These are phyloP conservation scores for Diplodus sargus DNA, from an alignment of 2,797 vertebrate species.

Conservation along the genomic window DNA sequence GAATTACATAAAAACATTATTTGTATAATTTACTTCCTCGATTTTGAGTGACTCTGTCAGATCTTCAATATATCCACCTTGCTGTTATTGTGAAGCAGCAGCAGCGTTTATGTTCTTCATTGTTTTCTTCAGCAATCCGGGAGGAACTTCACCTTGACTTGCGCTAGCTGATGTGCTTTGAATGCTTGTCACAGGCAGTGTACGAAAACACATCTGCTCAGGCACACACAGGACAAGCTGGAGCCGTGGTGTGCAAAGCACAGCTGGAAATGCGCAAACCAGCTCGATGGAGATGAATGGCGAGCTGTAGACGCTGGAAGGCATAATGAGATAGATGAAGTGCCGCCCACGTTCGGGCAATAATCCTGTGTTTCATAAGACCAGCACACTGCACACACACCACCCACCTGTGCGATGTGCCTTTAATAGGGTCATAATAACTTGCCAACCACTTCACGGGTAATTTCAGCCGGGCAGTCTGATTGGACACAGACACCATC, in stretches of 20 bases:
- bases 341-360: slow-evolving; percentile 12
- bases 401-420: slow-evolving; percentile 34
- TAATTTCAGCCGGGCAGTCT: slow-evolving; percentile 54
- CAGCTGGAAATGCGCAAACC: background rate
- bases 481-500: slow-evolving; percentile 60
- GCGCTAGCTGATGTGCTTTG: background rate
- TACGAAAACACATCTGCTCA: background rate
- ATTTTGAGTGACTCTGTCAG: background rate
- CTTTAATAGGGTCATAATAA: slow-evolving; percentile 62
- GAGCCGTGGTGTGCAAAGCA: background rate
- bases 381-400: slow-evolving; percentile 2
- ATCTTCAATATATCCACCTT: too few species aligned
- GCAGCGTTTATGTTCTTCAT: background rate
- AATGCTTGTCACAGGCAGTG: background rate
- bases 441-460: slow-evolving; percentile 46
- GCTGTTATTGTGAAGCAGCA: too few species aligned
- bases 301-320: slow-evolving; percentile 1
- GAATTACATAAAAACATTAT: too few species aligned
- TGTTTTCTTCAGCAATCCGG: background rate
- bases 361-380: slow-evolving; percentile 18
- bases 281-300: slow-evolving; percentile 19
- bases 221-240: background rate
- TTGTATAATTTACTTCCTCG: too few species aligned
- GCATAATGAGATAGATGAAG: slow-evolving; percentile 27
- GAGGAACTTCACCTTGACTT: background rate